Conservation (phyloP, 2,888 invertebrate genomes). For the Drosophila pseudotakahashii region DNA sequence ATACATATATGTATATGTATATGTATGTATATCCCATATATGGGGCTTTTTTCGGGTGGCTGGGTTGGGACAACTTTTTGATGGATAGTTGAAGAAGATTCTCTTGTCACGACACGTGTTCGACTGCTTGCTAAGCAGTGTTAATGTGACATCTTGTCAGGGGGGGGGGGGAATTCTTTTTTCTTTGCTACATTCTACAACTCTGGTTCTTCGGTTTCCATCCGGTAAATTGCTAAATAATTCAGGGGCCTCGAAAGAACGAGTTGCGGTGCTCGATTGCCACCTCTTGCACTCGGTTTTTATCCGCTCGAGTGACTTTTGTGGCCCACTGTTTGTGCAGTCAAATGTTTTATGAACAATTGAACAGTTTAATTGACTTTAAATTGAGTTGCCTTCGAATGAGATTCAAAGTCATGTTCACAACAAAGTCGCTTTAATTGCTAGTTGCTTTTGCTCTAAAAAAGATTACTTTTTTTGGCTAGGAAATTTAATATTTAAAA, state of each 20-base stretch:
- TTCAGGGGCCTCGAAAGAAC: not conserved
- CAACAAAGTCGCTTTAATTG: conserved; percentile 9
- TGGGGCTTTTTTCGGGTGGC: not conserved
- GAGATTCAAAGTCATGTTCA: conserved; percentile 26
- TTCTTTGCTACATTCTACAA: no score
- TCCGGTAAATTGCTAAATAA: conserved; percentile 26
- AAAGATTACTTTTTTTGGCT: no score
- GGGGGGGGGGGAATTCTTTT: not conserved
- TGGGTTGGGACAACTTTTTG: conserved; percentile 9
- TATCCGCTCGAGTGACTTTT: conserved; percentile 14
- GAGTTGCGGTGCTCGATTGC: no score
- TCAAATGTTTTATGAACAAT: conserved; percentile 44
- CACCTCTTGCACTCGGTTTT: conserved; percentile 5
- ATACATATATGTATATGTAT: not conserved
- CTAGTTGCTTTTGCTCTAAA: not conserved
- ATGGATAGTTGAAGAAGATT: conserved; percentile 40
- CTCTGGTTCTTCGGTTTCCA: not conserved
- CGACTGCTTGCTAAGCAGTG: conserved; percentile 30
- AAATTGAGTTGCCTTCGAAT: conserved; percentile 37
- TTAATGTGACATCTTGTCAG: conserved; percentile 28
- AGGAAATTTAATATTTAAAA: no score
- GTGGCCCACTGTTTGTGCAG: conserved; percentile 33
- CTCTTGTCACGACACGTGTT: conserved; percentile 46
- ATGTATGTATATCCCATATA: not conserved
- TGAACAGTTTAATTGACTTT: conserved; percentile 41